These are phyloP conservation scores for Oenanthe melanoleuca DNA, from an alignment of 2,113 vertebrate genomes.

Conservation along the genomic window DNA sequence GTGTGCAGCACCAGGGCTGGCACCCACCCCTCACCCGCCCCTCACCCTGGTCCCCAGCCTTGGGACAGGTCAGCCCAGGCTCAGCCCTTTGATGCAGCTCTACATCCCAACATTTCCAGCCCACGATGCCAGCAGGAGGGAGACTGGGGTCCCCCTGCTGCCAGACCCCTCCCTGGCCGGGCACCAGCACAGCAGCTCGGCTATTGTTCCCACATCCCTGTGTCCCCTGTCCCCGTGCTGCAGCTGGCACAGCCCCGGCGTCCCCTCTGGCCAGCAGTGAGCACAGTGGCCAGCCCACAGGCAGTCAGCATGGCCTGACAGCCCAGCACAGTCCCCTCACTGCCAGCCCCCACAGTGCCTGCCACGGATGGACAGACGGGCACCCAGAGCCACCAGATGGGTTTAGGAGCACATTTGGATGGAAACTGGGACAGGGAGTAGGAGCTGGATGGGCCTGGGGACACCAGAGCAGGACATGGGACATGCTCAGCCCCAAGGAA, in stretches of 20 bases:
- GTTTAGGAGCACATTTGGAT: fast-evolving
- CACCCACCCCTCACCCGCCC: not conserved
- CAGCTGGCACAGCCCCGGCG: not conserved
- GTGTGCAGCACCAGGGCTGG: not conserved
- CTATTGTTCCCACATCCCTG: not conserved
- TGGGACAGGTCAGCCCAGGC: fast-evolving
- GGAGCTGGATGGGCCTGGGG: not conserved
- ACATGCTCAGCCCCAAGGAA: not conserved
- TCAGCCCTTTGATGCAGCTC: fast-evolving
- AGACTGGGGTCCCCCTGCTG: fast-evolving
- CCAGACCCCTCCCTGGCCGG: not conserved
- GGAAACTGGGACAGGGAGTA: not conserved
- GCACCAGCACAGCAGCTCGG: not conserved
- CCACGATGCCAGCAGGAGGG: not conserved
- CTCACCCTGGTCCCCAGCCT: fast-evolving
- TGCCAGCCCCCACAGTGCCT: not conserved
- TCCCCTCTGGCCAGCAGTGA: not conserved
- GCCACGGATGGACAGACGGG: fast-evolving
- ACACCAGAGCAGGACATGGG: not conserved
- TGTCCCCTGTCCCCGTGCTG: not conserved
- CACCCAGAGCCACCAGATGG: not conserved
- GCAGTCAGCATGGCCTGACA: not conserved
- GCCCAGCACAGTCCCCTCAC: not conserved
- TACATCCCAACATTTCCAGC: not conserved
- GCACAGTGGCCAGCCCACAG: not conserved